Evolutionary conservation across 2,888 invertebrate genomes (phyloP), one percentile per base, ranked within the genome.

Genomic region (Halocaridina rubra): DNA sequence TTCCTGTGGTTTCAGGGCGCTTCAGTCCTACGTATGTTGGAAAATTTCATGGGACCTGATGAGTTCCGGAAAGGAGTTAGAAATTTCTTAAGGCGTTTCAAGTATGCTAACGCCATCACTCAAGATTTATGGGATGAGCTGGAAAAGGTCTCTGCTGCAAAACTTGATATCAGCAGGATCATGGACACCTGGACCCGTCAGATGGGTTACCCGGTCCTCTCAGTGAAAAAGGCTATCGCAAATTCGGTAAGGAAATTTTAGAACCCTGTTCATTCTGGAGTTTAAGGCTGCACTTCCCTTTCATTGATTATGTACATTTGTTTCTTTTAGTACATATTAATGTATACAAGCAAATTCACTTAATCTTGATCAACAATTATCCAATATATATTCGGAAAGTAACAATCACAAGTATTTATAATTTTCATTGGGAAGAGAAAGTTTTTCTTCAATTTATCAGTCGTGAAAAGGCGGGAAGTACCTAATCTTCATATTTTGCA

Each of bases 181-280:
- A 95, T 97, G 95, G 94, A 95, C 89, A 96, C 97, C 0, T 98
- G 96, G 96, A 97, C 96, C 0, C 93, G 93, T 61, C 97, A 97
- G 91, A 96, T 95, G 95, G 97, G 97, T 0, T 95, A 94, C 89
- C 97, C 97, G 0, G 92, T 97, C 0, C 91, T 98, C 2, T 93
- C 92, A 0, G 94, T 95, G 0, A 89, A 84, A 16, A 90, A 92
- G 91, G 74, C 72, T 16, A 1, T 19, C 8, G 27, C 7, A 1
- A 61, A 82, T 27, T 22, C 33, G 53, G 81, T 81, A 7, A 77
- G 74, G n/a, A 13, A 7, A 39, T 7, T 39, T 39, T 7, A 13
- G 39, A 7, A 7, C 7, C 16, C 53, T 46, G 46, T 4, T 53
- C 8, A 7, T 8, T 39, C 13, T 7, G 39, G 13, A 7, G 39